Conservation (phyloP, 2,797 vertebrate genomes). For the Crocodylus rhombifer region DNA sequence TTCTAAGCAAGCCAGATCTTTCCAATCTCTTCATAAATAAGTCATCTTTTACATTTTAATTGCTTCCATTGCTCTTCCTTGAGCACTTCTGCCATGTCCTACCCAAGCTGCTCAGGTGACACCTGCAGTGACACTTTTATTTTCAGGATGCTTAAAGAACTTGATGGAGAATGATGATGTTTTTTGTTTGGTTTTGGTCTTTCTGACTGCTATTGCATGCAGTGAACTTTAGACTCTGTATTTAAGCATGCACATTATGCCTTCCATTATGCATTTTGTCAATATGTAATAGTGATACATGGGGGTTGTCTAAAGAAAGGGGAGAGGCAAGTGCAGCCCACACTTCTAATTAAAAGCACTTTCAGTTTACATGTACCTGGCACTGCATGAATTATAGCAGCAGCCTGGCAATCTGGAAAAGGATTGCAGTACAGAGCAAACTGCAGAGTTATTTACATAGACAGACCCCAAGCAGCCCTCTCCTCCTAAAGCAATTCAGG, state of each 20-base stretch:
- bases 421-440: not conserved
- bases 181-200: conserved; percentile 56
- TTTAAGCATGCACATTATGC: conserved; percentile 50
- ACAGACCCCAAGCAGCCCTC: not conserved
- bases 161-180: conserved; percentile 23
- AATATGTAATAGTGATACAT: conserved; percentile 46
- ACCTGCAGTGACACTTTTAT: not conserved
- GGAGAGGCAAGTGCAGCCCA: conserved; percentile 36
- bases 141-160: conserved; percentile 46
- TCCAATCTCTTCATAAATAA: not conserved
- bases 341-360: not conserved
- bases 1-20: not conserved
- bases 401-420: not conserved
- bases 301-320: conserved; percentile 48
- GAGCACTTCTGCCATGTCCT: not conserved
- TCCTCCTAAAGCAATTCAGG: not conserved
- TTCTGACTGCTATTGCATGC: conserved; percentile 50
- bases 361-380: not conserved
- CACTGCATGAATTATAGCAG: not conserved
- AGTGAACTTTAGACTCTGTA: conserved; percentile 49
- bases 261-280: not conserved
- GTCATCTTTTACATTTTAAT: rapidly evolving
- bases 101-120: not conserved
- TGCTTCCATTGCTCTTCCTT: not conserved
- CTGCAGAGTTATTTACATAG: not conserved